A percentile compares a stretch with the other conserved stretches of the same genome.
Conservation (phyloP, 2,797 vertebrate species). For the Cossypha polioptera region DNA sequence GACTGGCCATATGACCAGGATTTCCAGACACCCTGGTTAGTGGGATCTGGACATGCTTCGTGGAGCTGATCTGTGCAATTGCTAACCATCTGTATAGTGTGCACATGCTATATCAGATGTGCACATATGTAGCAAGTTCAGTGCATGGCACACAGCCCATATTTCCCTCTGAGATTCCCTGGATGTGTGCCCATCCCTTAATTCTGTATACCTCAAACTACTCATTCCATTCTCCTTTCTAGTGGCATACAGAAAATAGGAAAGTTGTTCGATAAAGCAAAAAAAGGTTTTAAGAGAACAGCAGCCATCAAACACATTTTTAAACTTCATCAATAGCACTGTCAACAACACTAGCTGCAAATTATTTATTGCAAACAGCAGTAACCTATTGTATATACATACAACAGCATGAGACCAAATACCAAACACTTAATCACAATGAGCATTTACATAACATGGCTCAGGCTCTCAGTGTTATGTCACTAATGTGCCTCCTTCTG, state of each 20-base stretch:
- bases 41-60: not conserved
- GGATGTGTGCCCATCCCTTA: not conserved
- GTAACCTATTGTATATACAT: not conserved
- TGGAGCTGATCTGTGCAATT: not conserved
- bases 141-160: not conserved
- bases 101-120: not conserved
- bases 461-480: not conserved
- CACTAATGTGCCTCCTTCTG: slow-evolving; percentile 25
- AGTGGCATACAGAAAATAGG: not conserved
- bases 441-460: not conserved
- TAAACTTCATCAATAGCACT: not conserved
- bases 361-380: not conserved
- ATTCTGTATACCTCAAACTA: not conserved
- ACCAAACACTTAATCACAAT: not conserved
- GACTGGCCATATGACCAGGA: not conserved
- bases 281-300: not conserved
- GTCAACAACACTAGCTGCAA: not conserved
- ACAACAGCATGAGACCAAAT: not conserved
- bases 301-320: not conserved
- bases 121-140: slow-evolving; percentile 21
- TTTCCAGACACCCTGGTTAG: not conserved
- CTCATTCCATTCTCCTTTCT: not conserved
- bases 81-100: slow-evolving; percentile 3
- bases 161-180: slow-evolving; percentile 30
- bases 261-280: not conserved